Conservation (phyloP, 1,140 invertebrate genomes). For the Drosophila bifasciata region DNA sequence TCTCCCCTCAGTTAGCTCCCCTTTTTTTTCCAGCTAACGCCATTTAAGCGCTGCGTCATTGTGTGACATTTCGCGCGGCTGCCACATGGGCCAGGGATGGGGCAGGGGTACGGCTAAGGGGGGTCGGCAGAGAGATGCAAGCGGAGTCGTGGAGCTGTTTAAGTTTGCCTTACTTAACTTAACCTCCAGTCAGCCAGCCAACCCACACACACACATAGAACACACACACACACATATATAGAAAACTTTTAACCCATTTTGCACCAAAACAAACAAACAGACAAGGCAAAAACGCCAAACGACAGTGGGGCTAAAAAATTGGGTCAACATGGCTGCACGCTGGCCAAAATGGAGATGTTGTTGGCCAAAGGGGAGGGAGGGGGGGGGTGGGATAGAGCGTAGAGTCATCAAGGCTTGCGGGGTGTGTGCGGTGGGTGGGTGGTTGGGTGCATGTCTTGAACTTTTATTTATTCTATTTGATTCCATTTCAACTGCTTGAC, state of each 20-base stretch:
- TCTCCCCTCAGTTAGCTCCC: background rate
- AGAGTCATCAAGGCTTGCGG: too few species aligned
- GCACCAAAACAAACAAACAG: slow-evolving; percentile 61
- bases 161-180: slow-evolving; percentile 65
- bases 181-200: slow-evolving; percentile 37
- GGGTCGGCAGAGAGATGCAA: background rate
- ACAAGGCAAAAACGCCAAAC: slow-evolving; percentile 58
- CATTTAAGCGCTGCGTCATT: slow-evolving; percentile 75
- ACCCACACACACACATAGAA: slow-evolving; percentile 29
- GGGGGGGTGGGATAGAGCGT: too few species aligned
- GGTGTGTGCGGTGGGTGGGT: background rate
- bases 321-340: slow-evolving; percentile 53
- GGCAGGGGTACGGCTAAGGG: too few species aligned
- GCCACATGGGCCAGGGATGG: slow-evolving; percentile 12
- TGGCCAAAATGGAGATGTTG: slow-evolving; percentile 12
- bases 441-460: slow-evolving; percentile 20
- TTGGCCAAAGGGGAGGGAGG: background rate
- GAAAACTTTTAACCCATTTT: slow-evolving; percentile 73
- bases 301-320: slow-evolving; percentile 53
- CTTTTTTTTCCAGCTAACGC: slow-evolving; percentile 38
- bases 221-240: background rate
- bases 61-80: slow-evolving; percentile 71
- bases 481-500: slow-evolving; percentile 32
- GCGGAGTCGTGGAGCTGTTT: slow-evolving; percentile 4
- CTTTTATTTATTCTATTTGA: slow-evolving; percentile 38